Base-by-base conservation (phyloP, 2,113 vertebrate genomes). In the Patagioenas fasciata region DNA sequence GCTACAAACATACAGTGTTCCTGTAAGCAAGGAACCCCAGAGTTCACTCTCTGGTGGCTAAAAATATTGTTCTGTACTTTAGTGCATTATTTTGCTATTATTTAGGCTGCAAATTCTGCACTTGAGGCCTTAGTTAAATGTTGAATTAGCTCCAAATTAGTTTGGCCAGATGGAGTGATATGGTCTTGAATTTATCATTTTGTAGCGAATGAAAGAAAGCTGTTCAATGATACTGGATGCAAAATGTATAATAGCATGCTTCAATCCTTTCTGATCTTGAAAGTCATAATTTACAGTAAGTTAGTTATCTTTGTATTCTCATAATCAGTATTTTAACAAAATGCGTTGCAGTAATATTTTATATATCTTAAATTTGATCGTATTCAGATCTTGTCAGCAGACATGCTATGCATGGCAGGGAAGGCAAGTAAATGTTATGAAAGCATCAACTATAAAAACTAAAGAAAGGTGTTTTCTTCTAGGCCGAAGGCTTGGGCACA, bases 401-500 rank as follows among this genome's bases (percentile, higher is more conserved):
- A 13, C 11, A 2, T 31, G 16, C 61, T 81, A 9, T 18, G 7
- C 3, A 0, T 62, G 47, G 5, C 28, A 71, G 16, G 65, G 36
- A 74, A 56, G 29, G 64, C 17, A 91, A 83, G 56, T 77, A 57
- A 85, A 15, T 40, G 32, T 9, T 42, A 31, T 36, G 44, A 57
- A 60, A 85, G 9, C 8, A 50, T 84, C 77, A 82, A 38, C 18
- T 67, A 5, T 61, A 21, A 66, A 47, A 85, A 34, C 61, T 95
- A 79, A 95, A 57, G 40, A 73, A n/a, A 5, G 25, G 38, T 77
- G 12, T 93, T 88, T 94, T 70, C 51, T 97, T 97, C 91, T 95
- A 99, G 99, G 79, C 97, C 89, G 97, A 98, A 65, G 96, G 97
- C 31, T 79, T 85, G n/a, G 97, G 97, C 75, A 97, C 97, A 86